Conservation (phyloP, 2,888 invertebrate genomes). For the Argyresthia goedartella region DNA sequence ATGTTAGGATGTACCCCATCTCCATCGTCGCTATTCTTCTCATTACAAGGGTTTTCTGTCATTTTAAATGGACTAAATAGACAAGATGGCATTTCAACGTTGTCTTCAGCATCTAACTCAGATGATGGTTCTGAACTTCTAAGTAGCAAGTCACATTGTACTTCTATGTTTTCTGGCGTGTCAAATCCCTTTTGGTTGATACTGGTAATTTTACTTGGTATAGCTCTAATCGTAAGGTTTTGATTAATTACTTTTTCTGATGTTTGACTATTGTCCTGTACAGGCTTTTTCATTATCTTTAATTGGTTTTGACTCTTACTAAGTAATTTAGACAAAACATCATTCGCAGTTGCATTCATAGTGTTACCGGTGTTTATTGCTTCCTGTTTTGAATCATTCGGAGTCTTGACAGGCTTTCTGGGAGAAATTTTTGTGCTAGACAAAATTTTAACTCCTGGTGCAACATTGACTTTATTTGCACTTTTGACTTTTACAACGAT, state of each 20-base stretch:
- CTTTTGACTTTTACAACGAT: constrained; percentile 47
- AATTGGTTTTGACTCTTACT: constrained; percentile 53
- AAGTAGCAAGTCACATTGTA: constrained; percentile 11
- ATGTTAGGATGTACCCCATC: neutral
- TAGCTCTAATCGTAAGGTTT: neutral
- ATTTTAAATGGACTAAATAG: neutral
- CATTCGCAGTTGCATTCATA: constrained; percentile 23
- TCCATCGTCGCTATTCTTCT: neutral
- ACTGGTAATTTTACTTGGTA: neutral
- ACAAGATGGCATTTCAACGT: too few species aligned
- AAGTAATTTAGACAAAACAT: constrained; percentile 45
- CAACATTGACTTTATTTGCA: constrained; percentile 22
- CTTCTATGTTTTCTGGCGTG: constrained; percentile 11
- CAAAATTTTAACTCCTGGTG: neutral
- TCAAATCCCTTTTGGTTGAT: neutral
- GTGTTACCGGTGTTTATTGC: neutral
- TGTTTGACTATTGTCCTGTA: constrained; percentile 5
- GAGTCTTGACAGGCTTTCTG: neutral
- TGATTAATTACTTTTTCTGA: neutral
- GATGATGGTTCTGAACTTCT: constrained; percentile 10
- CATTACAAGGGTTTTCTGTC: neutral
- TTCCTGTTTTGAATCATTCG: neutral
- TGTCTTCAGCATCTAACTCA: constrained; percentile 11
- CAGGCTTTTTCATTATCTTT: constrained; percentile 45
- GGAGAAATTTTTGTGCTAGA: neutral